These are phyloP conservation scores for Numenius phaeopus DNA, from an alignment of 2,797 vertebrate genomes.

Conservation along the genomic window DNA sequence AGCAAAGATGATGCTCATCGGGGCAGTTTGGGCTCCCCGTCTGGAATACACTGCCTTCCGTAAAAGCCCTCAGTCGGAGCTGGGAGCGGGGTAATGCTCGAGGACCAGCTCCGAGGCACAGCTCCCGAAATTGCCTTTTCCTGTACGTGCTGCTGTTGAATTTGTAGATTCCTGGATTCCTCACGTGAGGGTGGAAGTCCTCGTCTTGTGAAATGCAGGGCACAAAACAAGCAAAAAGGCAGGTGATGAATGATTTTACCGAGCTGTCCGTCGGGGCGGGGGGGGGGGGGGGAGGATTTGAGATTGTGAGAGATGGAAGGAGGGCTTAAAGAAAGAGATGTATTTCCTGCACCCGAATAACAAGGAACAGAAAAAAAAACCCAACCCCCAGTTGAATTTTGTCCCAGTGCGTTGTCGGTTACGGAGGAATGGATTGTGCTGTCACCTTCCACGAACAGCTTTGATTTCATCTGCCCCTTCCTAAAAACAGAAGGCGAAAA, in stretches of 20 bases:
- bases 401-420: neutral
- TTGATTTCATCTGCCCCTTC: neutral
- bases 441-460: neutral
- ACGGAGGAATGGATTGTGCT: neutral
- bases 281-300: neutral
- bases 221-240: neutral
- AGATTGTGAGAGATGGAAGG: neutral
- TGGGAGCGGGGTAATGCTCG: neutral
- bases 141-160: neutral
- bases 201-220: neutral
- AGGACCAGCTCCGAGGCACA: neutral
- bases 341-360: slow-evolving; percentile 42
- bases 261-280: neutral
- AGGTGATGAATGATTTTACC: neutral
- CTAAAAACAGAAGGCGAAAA: neutral
- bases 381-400: slow-evolving; percentile 45
- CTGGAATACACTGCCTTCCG: neutral
- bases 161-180: neutral
- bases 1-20: neutral
- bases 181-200: neutral
- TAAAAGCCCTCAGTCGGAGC: neutral
- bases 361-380: neutral
- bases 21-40: neutral
- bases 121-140: slow-evolving; percentile 8
- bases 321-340: neutral